Conservation (phyloP, 1,140 invertebrate genomes). For the Bombus pascuorum region DNA sequence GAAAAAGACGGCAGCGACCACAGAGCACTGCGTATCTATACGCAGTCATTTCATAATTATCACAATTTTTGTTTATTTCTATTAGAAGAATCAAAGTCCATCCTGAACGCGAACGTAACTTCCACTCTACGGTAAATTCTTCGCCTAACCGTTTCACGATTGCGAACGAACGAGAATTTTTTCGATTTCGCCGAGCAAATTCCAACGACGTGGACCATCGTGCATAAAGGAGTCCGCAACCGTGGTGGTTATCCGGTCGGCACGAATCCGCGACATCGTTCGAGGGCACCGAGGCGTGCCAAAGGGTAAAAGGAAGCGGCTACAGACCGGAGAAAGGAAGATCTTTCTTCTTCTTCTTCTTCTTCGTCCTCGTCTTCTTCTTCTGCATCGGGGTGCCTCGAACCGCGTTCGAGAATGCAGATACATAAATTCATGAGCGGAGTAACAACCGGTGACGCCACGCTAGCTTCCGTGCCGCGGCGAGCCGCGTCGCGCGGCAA, state of each 20-base stretch:
- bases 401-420: slow-evolving; percentile 80
- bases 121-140: neutral
- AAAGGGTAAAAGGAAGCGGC: slow-evolving; percentile 58
- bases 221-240: slow-evolving; percentile 14
- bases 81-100: no score
- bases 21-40: no score
- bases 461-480: slow-evolving; percentile 80
- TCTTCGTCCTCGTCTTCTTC: slow-evolving; percentile 56
- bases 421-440: slow-evolving; percentile 83
- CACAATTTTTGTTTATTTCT: neutral
- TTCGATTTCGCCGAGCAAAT: neutral
- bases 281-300: slow-evolving; percentile 59
- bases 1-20: no score
- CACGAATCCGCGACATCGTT: slow-evolving; percentile 56
- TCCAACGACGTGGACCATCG: neutral
- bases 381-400: slow-evolving; percentile 66
- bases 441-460: slow-evolving; percentile 83
- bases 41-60: neutral
- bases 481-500: slow-evolving; percentile 72
- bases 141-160: no score
- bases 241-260: slow-evolving; percentile 38
- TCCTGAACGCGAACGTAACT: neutral
- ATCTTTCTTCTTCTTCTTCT: slow-evolving; percentile 56
- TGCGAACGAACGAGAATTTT: neutral
- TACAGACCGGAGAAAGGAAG: slow-evolving; percentile 41